These are phyloP conservation scores for Nyctibius grandis DNA, from an alignment of 2,797 vertebrate species.

Conservation along the genomic window DNA sequence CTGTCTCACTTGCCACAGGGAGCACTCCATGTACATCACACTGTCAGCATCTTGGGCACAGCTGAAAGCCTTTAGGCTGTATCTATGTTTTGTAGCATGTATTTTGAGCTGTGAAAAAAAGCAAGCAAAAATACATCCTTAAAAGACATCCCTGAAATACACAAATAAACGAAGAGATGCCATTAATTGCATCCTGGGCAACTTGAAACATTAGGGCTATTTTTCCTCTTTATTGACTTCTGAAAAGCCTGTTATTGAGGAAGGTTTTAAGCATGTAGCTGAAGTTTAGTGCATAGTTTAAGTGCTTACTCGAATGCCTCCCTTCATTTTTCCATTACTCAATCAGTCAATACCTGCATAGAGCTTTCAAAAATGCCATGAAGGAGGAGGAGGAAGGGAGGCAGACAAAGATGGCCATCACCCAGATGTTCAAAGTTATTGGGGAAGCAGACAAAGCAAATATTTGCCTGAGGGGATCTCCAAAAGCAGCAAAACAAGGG, in stretches of 20 bases:
- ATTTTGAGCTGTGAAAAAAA: background rate
- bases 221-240: background rate
- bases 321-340: background rate
- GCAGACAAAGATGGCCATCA: background rate
- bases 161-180: background rate
- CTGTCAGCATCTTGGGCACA: background rate
- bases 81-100: fast-evolving
- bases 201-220: background rate
- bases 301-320: background rate
- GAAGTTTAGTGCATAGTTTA: background rate
- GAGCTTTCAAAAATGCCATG: background rate
- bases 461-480: background rate
- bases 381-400: background rate
- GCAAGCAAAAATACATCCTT: background rate
- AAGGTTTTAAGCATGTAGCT: background rate
- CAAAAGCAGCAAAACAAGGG: background rate
- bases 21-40: fast-evolving
- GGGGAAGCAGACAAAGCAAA: background rate
- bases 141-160: background rate
- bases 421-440: background rate
- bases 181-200: background rate
- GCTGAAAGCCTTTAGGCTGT: background rate
- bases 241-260: background rate
- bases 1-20: background rate
- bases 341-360: background rate